Evolutionary conservation across 2,888 invertebrate species (phyloP).

Genomic region (Thymelicus acteon): DNA sequence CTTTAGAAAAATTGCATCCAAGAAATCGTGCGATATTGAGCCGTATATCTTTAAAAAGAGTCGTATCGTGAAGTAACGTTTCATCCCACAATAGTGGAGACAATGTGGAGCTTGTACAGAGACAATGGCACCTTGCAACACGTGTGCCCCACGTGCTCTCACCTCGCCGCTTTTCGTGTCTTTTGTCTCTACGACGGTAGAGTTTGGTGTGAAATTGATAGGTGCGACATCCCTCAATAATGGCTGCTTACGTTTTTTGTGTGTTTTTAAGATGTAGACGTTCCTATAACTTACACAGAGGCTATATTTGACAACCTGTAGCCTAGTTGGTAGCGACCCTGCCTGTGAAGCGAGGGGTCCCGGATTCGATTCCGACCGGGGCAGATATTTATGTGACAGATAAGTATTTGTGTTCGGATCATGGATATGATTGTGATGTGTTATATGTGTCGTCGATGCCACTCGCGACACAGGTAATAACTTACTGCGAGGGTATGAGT

Average conservation of each 20-base stretch:
- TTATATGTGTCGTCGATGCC: too few relatives aligned
- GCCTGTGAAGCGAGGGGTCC: too few relatives aligned
- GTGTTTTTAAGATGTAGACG: not conserved
- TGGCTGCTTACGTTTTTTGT: constrained; percentile 11
- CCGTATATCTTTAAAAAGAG: not conserved
- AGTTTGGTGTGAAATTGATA: constrained; percentile 20
- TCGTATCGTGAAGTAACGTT: not conserved
- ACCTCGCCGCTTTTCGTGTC: constrained; percentile 3
- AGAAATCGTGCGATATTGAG: not conserved
- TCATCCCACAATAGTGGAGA: constrained; percentile 7
- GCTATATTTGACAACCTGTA: too few relatives aligned
- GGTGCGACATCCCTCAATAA: constrained; percentile 23
- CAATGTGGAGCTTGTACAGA: constrained; percentile 39
- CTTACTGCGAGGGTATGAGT: too few relatives aligned
- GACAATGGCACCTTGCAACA: constrained; percentile 66
- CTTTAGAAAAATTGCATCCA: not conserved
- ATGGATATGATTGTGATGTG: too few relatives aligned
- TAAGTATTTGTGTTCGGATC: too few relatives aligned
- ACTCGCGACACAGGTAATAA: too few relatives aligned
- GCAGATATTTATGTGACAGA: too few relatives aligned
- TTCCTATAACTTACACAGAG: too few relatives aligned
- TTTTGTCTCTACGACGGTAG: constrained; percentile 1
- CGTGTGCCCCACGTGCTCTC: constrained; percentile 65
- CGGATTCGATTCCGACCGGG: too few relatives aligned
- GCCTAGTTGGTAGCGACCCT: too few relatives aligned